Base-by-base conservation (phyloP, 2,797 vertebrate genomes). In the Nannoperca obscura region DNA sequence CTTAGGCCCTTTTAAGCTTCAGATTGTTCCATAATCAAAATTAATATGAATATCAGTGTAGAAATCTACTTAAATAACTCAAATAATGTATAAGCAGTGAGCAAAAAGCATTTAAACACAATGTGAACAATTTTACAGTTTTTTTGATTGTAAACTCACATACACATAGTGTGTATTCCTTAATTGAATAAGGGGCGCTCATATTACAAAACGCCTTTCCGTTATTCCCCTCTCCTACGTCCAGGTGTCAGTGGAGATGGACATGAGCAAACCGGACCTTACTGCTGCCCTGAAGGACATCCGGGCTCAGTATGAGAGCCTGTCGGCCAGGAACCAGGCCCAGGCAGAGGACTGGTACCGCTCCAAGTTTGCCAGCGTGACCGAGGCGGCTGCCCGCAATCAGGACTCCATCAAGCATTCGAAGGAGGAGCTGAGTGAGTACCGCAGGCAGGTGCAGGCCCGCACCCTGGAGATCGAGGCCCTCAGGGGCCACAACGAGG, bases 291-390 rank as follows among this genome's bases (percentile, higher is more conserved):
- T 95, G 78, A 95, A 94, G 85, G 95, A 96, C 90, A 95, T 96
- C 90, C 89, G 95, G 46, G 87, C 80, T 42, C 96, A 96, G 89
- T 96, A 96, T 5, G 96, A 96, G 90, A 86, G 75, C 76, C 93
- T 96, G 40, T 96, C 96, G 0, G 87, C 95, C 73, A 87, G 92
- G 80, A 96, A 96, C 94, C 95, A 96, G 92, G 88, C 87, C 78
- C 94, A 95, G 72, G 94, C 95, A 0, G 96, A 96, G 84, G 96
- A 96, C 0, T 96, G 96, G 96, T 96, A 96, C 91, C 95, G 87
- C 78, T 95, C 95, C 86, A 96, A 96, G 89, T 95, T 96, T 3
- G 89, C 82, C 69, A 94, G 80, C 0, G 94, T 96, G 76, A 94
- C 89, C 0, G 95, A 96, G 88, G 92, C 90, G 0, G 95, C 95